These are phyloP conservation scores for Microcebus lehilahytsara DNA, from an alignment of 2,113 vertebrate species.

Conservation along the genomic window DNA sequence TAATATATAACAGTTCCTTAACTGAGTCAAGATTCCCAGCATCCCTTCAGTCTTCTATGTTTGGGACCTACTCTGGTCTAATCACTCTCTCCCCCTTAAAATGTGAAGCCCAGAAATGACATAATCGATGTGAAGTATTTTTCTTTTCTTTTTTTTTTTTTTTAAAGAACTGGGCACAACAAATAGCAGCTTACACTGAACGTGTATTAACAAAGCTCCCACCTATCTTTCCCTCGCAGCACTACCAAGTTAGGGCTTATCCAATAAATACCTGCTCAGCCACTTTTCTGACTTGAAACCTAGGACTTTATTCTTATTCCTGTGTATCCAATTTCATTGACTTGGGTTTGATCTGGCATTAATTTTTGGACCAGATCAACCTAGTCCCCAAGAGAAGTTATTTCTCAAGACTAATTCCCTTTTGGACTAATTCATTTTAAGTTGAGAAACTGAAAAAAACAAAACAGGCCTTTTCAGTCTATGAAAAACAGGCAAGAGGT, in stretches of 20 bases:
- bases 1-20: background rate
- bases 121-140: background rate
- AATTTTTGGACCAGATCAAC: background rate
- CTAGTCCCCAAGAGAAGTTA: background rate
- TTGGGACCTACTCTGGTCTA: background rate
- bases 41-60: background rate
- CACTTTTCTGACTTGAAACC: background rate
- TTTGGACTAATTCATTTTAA: background rate
- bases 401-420: slow-evolving; percentile 8
- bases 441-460: slow-evolving; percentile 12
- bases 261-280: background rate
- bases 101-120: background rate
- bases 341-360: background rate
- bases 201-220: background rate
- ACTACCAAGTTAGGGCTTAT: background rate
- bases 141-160: background rate
- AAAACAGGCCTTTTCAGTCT: background rate
- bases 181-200: background rate
- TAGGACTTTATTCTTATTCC: background rate
- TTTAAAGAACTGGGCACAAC: background rate
- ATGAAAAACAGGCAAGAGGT: background rate
- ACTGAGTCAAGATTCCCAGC: background rate
- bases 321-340: background rate
- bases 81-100: background rate
- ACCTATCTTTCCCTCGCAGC: background rate